Conservation (phyloP, 2,888 invertebrate genomes). For the Lumbricus terrestris region DNA sequence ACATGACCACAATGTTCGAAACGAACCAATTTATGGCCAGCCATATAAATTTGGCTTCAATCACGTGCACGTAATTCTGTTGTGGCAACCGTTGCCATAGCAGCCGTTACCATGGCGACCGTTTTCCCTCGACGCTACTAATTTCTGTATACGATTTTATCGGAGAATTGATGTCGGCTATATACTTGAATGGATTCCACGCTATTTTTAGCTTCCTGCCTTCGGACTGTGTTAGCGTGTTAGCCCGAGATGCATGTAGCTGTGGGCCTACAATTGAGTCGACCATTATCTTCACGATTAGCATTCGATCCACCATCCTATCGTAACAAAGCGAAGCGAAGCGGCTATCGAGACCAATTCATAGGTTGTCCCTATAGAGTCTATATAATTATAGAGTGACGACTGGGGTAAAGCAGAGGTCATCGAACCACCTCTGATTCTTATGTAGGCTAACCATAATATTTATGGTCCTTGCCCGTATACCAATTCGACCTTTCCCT, state of each 20-base stretch:
- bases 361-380: too few relatives aligned
- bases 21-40: not conserved
- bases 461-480: not conserved
- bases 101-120: not conserved
- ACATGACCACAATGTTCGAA: too few relatives aligned
- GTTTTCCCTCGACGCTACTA: not conserved
- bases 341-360: not conserved
- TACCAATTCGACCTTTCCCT: too few relatives aligned
- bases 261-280: not conserved
- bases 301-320: not conserved
- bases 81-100: not conserved
- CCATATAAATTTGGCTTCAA: too few relatives aligned
- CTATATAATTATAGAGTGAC: not conserved
- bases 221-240: not conserved
- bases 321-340: not conserved
- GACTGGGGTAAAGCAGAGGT: not conserved
- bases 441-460: not conserved
- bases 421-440: not conserved
- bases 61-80: not conserved
- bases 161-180: not conserved
- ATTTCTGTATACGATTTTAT: not conserved
- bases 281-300: too few relatives aligned
- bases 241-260: not conserved
- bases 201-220: not conserved
- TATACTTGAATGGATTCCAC: not conserved